Evolutionary conservation across 2,888 invertebrate genomes (phyloP).

Genomic region (Amphipyra berbera): DNA sequence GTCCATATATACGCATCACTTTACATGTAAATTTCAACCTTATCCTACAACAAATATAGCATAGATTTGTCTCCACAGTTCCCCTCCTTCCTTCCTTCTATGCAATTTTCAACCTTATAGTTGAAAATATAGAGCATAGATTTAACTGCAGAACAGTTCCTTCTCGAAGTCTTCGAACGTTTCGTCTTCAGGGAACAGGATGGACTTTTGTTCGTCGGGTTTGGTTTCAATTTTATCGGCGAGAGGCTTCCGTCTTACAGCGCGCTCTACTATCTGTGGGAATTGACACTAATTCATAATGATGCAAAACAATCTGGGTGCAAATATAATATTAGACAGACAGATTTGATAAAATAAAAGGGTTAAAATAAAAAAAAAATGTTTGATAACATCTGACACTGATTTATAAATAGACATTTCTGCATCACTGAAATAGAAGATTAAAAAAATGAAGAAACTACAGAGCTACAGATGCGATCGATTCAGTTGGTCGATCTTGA

Average conservation of each 20-base stretch:
- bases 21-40: slow-evolving; percentile 18
- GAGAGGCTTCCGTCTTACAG: slow-evolving; percentile 86
- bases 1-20: slow-evolving; percentile 83
- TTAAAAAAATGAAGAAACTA: too few species aligned
- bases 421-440: too few species aligned
- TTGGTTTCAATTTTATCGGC: slow-evolving; percentile 77
- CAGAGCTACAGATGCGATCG: too few species aligned
- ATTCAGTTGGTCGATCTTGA: too few species aligned
- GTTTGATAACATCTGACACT: too few species aligned
- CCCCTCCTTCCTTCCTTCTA: slow-evolving; percentile 73
- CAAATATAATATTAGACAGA: not conserved
- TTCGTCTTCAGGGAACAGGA: slow-evolving; percentile 90
- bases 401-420: too few species aligned
- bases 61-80: slow-evolving; percentile 80
- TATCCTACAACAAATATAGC: not conserved
- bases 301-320: too few species aligned
- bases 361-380: too few species aligned
- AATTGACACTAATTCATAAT: not conserved
- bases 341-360: too few species aligned
- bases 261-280: slow-evolving; percentile 89
- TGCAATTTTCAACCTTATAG: slow-evolving; percentile 23
- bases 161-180: slow-evolving; percentile 91
- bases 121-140: slow-evolving; percentile 1
- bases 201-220: slow-evolving; percentile 87
- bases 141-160: slow-evolving; percentile 90